A percentile compares a stretch with the other conserved stretches of the same genome.
Conservation (phyloP, 2,888 invertebrate species). For the Drosophila hawaiiensis region DNA sequence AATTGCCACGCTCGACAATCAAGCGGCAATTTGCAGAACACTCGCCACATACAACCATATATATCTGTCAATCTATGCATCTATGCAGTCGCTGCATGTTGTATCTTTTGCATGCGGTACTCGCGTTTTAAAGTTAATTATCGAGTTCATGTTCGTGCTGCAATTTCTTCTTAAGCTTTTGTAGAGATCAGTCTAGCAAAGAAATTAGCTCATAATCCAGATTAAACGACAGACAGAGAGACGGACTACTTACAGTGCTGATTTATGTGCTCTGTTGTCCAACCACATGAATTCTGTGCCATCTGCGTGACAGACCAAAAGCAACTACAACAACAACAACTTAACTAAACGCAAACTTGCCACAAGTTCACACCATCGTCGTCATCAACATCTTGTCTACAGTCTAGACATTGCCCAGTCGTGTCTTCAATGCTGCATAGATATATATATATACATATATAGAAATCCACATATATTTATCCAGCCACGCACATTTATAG, state of each 20-base stretch:
- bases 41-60: conserved; percentile 14
- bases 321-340: conserved; percentile 4
- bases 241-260: conserved; percentile 3
- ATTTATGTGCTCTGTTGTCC: conserved; percentile 45
- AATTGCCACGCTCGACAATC: conserved; percentile 75
- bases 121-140: conserved; percentile 73
- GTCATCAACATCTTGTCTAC: conserved; percentile 21
- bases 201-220: conserved; percentile 56
- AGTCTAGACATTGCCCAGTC: conserved; percentile 44
- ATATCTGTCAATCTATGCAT: conserved; percentile 51
- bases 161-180: conserved; percentile 73
- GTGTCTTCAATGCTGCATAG: conserved; percentile 11
- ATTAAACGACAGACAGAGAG: conserved; percentile 7
- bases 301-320: conserved; percentile 56
- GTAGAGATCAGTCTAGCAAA: conserved; percentile 3
- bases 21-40: conserved; percentile 44
- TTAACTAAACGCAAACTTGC: conserved; percentile 13
- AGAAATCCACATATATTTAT: not conserved
- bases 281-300: conserved; percentile 52
- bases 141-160: conserved; percentile 77
- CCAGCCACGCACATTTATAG: conserved; percentile 68
- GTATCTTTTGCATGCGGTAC: conserved; percentile 64
- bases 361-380: conserved; percentile 26
- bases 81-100: conserved; percentile 38
- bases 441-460: not conserved